These are phyloP conservation scores for Macrobrachium rosenbergii DNA, from an alignment of 1,140 invertebrate genomes.

Conservation along the genomic window DNA sequence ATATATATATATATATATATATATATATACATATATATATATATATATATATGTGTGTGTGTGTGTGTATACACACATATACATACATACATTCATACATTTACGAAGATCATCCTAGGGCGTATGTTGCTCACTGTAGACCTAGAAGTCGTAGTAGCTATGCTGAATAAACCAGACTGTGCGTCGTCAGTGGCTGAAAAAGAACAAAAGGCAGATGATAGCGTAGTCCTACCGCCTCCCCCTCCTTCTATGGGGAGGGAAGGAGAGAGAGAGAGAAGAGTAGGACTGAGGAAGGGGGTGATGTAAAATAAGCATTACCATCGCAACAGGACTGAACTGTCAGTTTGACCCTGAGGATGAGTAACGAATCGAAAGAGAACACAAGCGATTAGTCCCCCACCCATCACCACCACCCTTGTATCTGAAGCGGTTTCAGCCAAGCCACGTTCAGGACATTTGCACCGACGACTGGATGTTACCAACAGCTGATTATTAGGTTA, in stretches of 20 bases:
- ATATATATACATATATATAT: constrained; percentile 30
- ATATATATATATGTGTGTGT: constrained; percentile 32
- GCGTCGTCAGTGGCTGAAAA: background rate
- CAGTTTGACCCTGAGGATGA: too few relatives aligned
- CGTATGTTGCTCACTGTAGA: too few relatives aligned
- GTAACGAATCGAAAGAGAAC: too few relatives aligned
- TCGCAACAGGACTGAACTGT: background rate
- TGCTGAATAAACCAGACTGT: too few relatives aligned
- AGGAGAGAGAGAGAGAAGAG: constrained; percentile 14
- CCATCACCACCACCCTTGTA: too few relatives aligned
- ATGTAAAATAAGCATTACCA: background rate
- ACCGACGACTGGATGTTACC: too few relatives aligned
- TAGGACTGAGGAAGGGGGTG: background rate
- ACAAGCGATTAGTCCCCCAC: too few relatives aligned
- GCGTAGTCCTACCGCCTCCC: background rate
- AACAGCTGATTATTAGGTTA: too few relatives aligned
- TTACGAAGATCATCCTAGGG: background rate
- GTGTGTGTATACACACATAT: constrained; percentile 11
- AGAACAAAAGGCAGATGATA: background rate
- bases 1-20: background rate
- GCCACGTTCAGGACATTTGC: too few relatives aligned
- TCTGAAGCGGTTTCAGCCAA: too few relatives aligned
- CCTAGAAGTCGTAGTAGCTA: too few relatives aligned
- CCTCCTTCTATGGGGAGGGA: background rate
- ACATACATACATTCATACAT: constrained; percentile 14